Evolutionary conservation across 2,888 invertebrate genomes (phyloP).

Genomic region (Thymelicus lineola): DNA sequence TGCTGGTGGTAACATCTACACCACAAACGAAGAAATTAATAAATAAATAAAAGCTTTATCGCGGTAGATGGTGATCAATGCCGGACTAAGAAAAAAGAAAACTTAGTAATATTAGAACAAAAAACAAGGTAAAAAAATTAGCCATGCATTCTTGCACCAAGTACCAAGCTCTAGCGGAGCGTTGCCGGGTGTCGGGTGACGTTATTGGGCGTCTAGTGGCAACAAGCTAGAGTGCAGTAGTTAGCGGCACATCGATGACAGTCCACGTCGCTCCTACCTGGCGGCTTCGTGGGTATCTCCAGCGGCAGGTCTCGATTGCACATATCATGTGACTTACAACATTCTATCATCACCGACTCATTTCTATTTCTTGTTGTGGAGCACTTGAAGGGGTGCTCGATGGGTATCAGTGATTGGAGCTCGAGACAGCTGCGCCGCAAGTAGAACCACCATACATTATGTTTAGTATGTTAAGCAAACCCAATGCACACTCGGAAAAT

Average conservation of each 20-base stretch:
- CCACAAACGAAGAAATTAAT: slow-evolving; percentile 69
- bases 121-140: slow-evolving; percentile 55
- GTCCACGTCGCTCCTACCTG: slow-evolving; percentile 86
- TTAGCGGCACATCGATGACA: slow-evolving; percentile 63
- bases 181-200: slow-evolving; percentile 31
- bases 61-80: slow-evolving; percentile 74
- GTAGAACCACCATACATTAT: slow-evolving; percentile 83
- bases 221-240: slow-evolving; percentile 55
- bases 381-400: slow-evolving; percentile 93
- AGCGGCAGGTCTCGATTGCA: slow-evolving; percentile 91
- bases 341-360: slow-evolving; percentile 91
- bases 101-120: slow-evolving; percentile 71
- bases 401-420: slow-evolving; percentile 89
- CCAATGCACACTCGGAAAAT: slow-evolving; percentile 82
- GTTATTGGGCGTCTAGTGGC: slow-evolving; percentile 42
- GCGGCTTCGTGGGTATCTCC: slow-evolving; percentile 87
- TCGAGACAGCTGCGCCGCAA: slow-evolving; percentile 90
- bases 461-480: slow-evolving; percentile 86
- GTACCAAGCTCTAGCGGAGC: slow-evolving; percentile 58
- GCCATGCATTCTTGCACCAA: slow-evolving; percentile 76
- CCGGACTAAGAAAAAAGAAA: slow-evolving; percentile 75
- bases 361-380: slow-evolving; percentile 90
- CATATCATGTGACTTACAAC: slow-evolving; percentile 91
- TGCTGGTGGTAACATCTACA: slow-evolving; percentile 87
- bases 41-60: slow-evolving; percentile 42